Evolutionary conservation across 1,140 invertebrate species (phyloP).

Genomic region (Pseudomyrmex sp.): DNA sequence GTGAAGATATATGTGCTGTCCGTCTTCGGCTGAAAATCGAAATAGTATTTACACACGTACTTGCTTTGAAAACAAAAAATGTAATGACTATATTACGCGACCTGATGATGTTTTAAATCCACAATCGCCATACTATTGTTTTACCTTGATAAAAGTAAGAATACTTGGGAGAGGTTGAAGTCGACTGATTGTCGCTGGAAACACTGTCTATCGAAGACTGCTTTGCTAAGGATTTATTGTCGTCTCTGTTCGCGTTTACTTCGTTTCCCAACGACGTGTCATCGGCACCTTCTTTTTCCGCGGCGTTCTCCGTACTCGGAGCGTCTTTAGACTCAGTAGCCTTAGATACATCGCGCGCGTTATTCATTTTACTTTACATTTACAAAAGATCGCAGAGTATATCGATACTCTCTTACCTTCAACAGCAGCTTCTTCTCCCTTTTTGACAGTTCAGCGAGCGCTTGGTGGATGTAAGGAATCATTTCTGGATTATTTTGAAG

Average conservation of each 20-base stretch:
- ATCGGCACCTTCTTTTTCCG: slow-evolving; percentile 39
- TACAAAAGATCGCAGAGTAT: neutral
- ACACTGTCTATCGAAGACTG: slow-evolving; percentile 49
- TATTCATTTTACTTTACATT: slow-evolving; percentile 8
- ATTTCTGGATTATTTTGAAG: slow-evolving; percentile 88
- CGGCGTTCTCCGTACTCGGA: neutral
- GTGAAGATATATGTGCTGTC: slow-evolving; percentile 97
- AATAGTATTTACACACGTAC: slow-evolving; percentile 46
- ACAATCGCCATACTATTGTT: neutral
- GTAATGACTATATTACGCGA: neutral
- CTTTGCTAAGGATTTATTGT: slow-evolving; percentile 35
- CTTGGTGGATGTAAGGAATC: slow-evolving; percentile 93
- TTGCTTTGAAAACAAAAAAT: neutral
- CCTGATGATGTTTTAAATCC: neutral
- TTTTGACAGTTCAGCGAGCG: slow-evolving; percentile 88
- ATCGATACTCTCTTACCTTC: slow-evolving; percentile 39
- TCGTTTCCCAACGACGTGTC: slow-evolving; percentile 23
- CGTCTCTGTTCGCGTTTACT: slow-evolving; percentile 13
- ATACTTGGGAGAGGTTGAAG: slow-evolving; percentile 83
- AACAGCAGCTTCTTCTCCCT: slow-evolving; percentile 77
- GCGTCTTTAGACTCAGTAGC: slow-evolving; percentile 22
- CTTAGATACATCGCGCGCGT: slow-evolving; percentile 20
- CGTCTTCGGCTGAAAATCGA: slow-evolving; percentile 90
- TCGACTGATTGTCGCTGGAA: slow-evolving; percentile 18
- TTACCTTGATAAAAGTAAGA: slow-evolving; percentile 96